Evolutionary conservation across 1,140 invertebrate genomes (phyloP).

Genomic region (Physella acuta): DNA sequence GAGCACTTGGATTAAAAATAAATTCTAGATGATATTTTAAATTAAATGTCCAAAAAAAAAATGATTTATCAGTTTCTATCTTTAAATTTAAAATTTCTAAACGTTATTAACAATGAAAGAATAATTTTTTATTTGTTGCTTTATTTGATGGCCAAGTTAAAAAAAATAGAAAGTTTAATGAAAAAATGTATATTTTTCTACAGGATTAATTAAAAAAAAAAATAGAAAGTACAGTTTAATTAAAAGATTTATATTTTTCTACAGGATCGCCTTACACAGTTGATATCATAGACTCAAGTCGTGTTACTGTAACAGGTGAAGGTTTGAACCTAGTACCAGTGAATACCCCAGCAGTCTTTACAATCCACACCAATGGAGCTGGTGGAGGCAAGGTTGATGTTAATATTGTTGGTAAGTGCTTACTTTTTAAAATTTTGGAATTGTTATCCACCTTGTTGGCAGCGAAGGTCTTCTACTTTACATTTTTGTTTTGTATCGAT

Average conservation of each 20-base stretch:
- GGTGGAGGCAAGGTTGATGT: conserved; percentile 59
- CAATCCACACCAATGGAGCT: conserved; percentile 63
- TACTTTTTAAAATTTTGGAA: too few relatives aligned
- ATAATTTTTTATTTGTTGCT: too few relatives aligned
- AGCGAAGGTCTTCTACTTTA: too few relatives aligned
- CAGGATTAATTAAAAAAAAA: conserved; percentile 59
- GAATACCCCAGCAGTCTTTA: conserved; percentile 67
- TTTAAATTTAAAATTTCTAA: too few relatives aligned
- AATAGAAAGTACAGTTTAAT: background rate
- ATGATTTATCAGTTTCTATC: too few relatives aligned
- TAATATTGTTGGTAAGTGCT: conserved; percentile 59
- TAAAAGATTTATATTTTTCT: conserved; percentile 26
- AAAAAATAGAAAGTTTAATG: background rate
- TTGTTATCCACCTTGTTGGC: too few relatives aligned
- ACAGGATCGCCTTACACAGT: conserved; percentile 66
- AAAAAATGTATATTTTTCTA: conserved; percentile 26
- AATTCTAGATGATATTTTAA: too few relatives aligned
- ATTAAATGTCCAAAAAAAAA: too few relatives aligned
- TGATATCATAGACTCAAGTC: conserved; percentile 61
- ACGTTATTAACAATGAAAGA: too few relatives aligned
- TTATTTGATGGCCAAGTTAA: too few relatives aligned
- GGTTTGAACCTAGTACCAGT: conserved; percentile 69
- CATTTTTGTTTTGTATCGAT: too few relatives aligned
- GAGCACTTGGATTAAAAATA: too few relatives aligned
- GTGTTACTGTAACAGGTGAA: conserved; percentile 67